Conservation (phyloP, 2,797 vertebrate genomes). For the Sebastes iracundus region DNA sequence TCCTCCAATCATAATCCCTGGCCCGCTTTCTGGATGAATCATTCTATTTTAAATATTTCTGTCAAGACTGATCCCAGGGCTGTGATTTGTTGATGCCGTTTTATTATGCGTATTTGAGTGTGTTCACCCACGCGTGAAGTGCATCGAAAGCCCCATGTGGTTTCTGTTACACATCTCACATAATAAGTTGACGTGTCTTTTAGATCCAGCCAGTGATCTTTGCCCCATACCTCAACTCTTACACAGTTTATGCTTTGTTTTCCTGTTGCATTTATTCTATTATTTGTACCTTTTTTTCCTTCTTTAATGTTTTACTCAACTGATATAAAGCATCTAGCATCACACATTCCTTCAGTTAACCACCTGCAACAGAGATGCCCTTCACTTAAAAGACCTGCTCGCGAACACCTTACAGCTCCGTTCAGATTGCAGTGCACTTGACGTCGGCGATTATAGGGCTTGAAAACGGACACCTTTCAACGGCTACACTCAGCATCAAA, state of each 20-base stretch:
- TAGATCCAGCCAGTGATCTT: constrained; percentile 9
- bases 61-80: constrained; percentile 37
- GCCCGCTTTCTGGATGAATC: constrained; percentile 48
- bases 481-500: constrained; percentile 78
- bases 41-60: constrained; percentile 51
- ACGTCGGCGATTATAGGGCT: constrained; percentile 62
- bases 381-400: constrained; percentile 54
- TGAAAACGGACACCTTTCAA: constrained; percentile 80
- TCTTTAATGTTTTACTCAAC: constrained; percentile 3
- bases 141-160: constrained; percentile 33
- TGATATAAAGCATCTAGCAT: not conserved
- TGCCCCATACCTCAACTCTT: constrained; percentile 36
- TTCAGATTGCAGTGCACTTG: constrained; percentile 66
- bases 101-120: constrained; percentile 48
- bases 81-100: constrained; percentile 43
- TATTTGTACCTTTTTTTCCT: not conserved
- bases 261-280: not conserved
- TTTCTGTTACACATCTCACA: constrained; percentile 43
- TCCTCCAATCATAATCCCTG: constrained; percentile 44
- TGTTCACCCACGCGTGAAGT: constrained; percentile 36
- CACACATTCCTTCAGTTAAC: constrained; percentile 39
- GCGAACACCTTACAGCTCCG: constrained; percentile 58
- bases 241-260: constrained; percentile 1
- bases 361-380: constrained; percentile 57
- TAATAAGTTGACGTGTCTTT: constrained; percentile 18